These are phyloP conservation scores for Carcina quercana DNA, from an alignment of 2,888 invertebrate species.

Conservation along the genomic window DNA sequence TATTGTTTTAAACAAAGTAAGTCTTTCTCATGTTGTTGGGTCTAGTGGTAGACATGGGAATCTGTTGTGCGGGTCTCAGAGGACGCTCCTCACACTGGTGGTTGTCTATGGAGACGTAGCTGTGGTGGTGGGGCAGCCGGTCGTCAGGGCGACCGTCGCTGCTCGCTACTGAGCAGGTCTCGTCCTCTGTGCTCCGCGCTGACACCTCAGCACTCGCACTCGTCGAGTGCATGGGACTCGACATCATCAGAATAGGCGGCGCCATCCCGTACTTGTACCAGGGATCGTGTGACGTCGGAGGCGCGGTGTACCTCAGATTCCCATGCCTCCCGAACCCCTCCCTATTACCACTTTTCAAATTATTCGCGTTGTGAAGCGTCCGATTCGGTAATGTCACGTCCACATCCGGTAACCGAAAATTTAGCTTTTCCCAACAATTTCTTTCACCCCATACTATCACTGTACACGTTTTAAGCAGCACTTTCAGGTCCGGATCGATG, in stretches of 20 bases:
- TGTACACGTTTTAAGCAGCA: conserved; percentile 81
- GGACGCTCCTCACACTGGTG: conserved; percentile 68
- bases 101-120: conserved; percentile 72
- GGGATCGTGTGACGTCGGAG: conserved; percentile 67
- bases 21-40: conserved; percentile 64
- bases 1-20: conserved; percentile 55
- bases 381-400: conserved; percentile 74
- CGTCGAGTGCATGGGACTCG: conserved; percentile 77
- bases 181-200: conserved; percentile 76
- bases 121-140: conserved; percentile 70
- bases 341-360: conserved; percentile 61
- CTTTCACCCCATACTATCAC: conserved; percentile 87
- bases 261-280: conserved; percentile 72
- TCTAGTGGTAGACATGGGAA: conserved; percentile 62
- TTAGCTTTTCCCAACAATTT: conserved; percentile 91
- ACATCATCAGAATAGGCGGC: conserved; percentile 71
- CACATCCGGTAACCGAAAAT: conserved; percentile 88
- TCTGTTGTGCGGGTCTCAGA: conserved; percentile 63
- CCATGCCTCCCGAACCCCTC: conserved; percentile 66
- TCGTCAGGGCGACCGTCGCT: conserved; percentile 73
- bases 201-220: conserved; percentile 76
- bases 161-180: conserved; percentile 74
- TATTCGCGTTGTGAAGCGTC: conserved; percentile 70
- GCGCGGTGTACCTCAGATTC: conserved; percentile 68
- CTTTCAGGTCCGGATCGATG: conserved; percentile 83